Evolutionary conservation across 92 coral and sea anemone species (phyloP).

Genomic region (Zoanthus sociatus): DNA sequence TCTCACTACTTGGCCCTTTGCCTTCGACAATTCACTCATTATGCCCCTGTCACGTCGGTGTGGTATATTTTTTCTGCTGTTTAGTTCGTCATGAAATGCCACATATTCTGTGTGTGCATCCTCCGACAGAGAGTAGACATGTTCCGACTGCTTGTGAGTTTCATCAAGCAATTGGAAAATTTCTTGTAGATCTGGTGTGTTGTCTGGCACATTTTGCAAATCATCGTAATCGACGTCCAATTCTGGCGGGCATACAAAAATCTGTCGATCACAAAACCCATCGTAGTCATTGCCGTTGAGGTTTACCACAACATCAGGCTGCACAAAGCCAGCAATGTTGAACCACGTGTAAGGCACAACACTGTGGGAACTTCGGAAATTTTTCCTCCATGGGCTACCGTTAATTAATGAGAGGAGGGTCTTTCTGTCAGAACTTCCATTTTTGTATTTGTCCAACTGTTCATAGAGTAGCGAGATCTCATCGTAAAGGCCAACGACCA

Average conservation of each 20-base stretch:
- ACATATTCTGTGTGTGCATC: constrained; percentile 32
- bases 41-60: constrained; percentile 47
- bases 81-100: constrained; percentile 53
- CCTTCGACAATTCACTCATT: constrained; percentile 66
- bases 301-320: constrained; percentile 69
- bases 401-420: constrained; percentile 42
- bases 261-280: constrained; percentile 67
- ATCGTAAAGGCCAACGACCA: constrained; percentile 75
- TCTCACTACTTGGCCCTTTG: constrained; percentile 72
- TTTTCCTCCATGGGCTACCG: too few species aligned
- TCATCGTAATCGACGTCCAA: constrained; percentile 67
- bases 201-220: constrained; percentile 20
- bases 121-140: constrained; percentile 15
- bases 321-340: constrained; percentile 59
- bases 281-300: constrained; percentile 68
- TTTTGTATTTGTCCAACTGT: constrained; percentile 69
- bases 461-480: constrained; percentile 72
- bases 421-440: constrained; percentile 66
- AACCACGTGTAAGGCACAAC: too few species aligned
- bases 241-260: constrained; percentile 72
- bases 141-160: background rate
- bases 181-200: too few species aligned
- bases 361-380: too few species aligned
- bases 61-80: too few species aligned
- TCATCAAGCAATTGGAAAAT: constrained; percentile 46